These are phyloP conservation scores for Saguinus imperator DNA, from an alignment of 2,113 vertebrate genomes.

Conservation along the genomic window DNA sequence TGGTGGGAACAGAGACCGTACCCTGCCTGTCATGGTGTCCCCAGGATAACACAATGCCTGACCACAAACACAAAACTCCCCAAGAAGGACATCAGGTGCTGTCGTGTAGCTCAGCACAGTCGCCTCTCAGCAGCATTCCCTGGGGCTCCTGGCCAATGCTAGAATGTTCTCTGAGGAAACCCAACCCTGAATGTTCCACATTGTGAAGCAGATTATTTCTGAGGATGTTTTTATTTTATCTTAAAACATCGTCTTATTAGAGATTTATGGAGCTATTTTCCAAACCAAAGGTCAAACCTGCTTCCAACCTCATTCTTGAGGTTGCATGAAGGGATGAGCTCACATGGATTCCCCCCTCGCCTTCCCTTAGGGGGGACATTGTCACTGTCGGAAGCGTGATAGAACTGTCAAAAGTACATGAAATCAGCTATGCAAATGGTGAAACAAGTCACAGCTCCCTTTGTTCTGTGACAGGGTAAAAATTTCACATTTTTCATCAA, in stretches of 20 bases:
- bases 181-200: accelerated
- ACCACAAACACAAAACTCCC: too few relatives aligned
- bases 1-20: accelerated
- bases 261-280: neutral
- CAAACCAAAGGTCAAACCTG: neutral
- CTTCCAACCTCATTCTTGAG: neutral
- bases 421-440: slow-evolving; percentile 16
- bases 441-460: slow-evolving; percentile 49
- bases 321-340: neutral
- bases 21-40: accelerated
- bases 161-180: neutral
- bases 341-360: neutral
- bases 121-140: accelerated
- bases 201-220: neutral
- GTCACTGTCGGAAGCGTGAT: neutral
- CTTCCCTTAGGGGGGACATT: neutral
- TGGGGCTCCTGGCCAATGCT: accelerated
- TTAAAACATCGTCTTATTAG: neutral
- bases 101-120: too few relatives aligned
- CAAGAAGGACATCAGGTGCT: neutral
- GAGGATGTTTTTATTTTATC: neutral
- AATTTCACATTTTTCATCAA: slow-evolving; percentile 40
- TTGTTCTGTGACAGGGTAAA: slow-evolving; percentile 62
- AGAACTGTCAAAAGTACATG: slow-evolving; percentile 43
- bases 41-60: accelerated